Conservation (phyloP, 2,888 invertebrate genomes). For the Ectemnius lituratus region DNA sequence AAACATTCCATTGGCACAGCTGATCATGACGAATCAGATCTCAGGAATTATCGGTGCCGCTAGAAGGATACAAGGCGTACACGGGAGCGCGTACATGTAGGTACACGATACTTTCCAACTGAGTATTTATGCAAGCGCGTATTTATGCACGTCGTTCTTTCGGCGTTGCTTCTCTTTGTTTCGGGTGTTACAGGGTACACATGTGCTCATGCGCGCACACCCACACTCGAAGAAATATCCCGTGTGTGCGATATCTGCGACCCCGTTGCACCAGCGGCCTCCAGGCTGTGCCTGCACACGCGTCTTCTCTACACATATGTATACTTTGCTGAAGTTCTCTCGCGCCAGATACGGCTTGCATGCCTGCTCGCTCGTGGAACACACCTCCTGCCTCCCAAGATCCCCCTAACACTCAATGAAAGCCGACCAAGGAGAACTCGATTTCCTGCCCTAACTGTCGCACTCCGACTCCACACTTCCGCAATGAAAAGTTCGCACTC, state of each 20-base stretch:
- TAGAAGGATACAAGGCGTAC: not conserved
- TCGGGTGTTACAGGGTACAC: slow-evolving; percentile 42
- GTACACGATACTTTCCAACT: slow-evolving; percentile 33
- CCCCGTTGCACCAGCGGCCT: not conserved
- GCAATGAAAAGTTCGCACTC: too few species aligned
- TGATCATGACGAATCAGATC: slow-evolving; percentile 57
- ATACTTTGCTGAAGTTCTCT: too few species aligned
- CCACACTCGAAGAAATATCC: slow-evolving; percentile 30
- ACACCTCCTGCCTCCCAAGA: too few species aligned
- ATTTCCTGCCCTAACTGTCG: too few species aligned
- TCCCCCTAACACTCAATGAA: too few species aligned
- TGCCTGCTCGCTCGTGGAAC: not conserved
- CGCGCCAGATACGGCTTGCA: not conserved
- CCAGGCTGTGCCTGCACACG: not conserved
- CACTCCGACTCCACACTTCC: too few species aligned
- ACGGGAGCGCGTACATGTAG: slow-evolving; percentile 56
- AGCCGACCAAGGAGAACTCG: too few species aligned
- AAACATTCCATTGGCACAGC: slow-evolving; percentile 53
- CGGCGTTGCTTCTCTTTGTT: slow-evolving; percentile 62
- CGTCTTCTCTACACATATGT: not conserved
- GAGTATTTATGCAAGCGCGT: slow-evolving; percentile 62
- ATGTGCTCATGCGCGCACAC: slow-evolving; percentile 38
- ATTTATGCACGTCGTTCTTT: not conserved
- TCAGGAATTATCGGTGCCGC: slow-evolving; percentile 3
- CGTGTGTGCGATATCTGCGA: not conserved